phyloP scores from a whole-genome alignment of 30 jellyfish, hydroid and myxozoan genomes.

The Chironex yamaguchii region DNA sequence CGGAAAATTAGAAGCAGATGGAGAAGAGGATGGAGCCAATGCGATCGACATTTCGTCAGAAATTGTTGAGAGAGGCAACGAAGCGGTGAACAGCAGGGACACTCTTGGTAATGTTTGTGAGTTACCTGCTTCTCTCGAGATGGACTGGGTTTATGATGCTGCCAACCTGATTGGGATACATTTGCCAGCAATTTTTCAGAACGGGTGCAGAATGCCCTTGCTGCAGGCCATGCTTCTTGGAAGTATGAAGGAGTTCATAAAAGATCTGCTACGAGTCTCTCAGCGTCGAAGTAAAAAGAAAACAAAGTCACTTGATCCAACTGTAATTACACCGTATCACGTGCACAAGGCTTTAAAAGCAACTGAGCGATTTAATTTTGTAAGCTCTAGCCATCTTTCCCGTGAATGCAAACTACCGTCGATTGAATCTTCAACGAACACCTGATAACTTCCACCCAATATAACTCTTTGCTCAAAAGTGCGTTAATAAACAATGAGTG shows the following conservation, averaged over 20 bases:
- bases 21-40: slow-evolving; percentile 6
- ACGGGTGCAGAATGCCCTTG: slow-evolving; percentile 63
- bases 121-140: slow-evolving; percentile 18
- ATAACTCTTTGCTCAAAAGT: too few relatives aligned
- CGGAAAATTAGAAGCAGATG: neutral
- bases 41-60: slow-evolving; percentile 17
- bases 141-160: slow-evolving; percentile 86
- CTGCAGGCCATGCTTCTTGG: slow-evolving; percentile 71
- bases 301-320: slow-evolving; percentile 66
- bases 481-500: too few relatives aligned
- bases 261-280: slow-evolving; percentile 54
- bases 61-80: neutral
- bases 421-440: too few relatives aligned
- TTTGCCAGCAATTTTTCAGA: slow-evolving; percentile 36
- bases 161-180: slow-evolving; percentile 81
- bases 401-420: too few relatives aligned
- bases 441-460: too few relatives aligned
- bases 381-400: too few relatives aligned
- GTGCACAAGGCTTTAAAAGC: slow-evolving; percentile 45
- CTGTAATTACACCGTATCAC: slow-evolving; percentile 74
- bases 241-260: slow-evolving; percentile 73
- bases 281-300: slow-evolving; percentile 49
- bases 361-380: slow-evolving; percentile 72
- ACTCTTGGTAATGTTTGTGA: slow-evolving; percentile 7
- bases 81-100: neutral